Conservation (phyloP, 1,140 invertebrate genomes). For the Proales similis region DNA sequence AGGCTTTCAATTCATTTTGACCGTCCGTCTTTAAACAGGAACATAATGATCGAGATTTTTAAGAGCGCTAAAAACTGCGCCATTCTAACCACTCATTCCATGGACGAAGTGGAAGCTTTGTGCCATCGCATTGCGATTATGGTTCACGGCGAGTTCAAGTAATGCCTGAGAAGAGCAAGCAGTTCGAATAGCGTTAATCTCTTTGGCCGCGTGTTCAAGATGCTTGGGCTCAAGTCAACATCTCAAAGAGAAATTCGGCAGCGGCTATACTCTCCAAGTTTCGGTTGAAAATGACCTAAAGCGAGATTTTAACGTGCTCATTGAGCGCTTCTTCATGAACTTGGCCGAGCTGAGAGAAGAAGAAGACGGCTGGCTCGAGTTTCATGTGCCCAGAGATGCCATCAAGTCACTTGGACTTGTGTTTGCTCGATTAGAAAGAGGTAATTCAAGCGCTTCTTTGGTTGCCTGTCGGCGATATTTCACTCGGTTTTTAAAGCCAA, state of each 20-base stretch:
- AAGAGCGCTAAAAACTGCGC: slow-evolving; percentile 49
- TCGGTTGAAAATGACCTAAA: slow-evolving; percentile 40
- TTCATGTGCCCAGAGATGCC: slow-evolving; percentile 67
- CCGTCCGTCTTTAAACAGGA: too few relatives aligned
- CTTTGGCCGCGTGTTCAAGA: too few relatives aligned
- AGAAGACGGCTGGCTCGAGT: slow-evolving; percentile 70
- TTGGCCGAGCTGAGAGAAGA: slow-evolving; percentile 64
- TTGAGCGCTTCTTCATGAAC: slow-evolving; percentile 65
- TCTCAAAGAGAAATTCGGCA: slow-evolving; percentile 54
- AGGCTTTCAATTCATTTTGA: too few relatives aligned
- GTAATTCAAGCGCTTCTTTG: too few relatives aligned
- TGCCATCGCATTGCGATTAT: slow-evolving; percentile 56
- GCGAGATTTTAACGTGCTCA: slow-evolving; percentile 55
- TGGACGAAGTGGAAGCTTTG: slow-evolving; percentile 56
- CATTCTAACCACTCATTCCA: slow-evolving; percentile 47
- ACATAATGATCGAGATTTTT: slow-evolving; percentile 62
- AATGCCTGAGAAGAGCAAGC: too few relatives aligned
- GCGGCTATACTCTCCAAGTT: slow-evolving; percentile 45
- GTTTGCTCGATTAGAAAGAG: slow-evolving; percentile 51
- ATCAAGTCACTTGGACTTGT: slow-evolving; percentile 60
- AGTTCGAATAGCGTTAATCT: too few relatives aligned
- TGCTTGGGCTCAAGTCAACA: slow-evolving; percentile 55
- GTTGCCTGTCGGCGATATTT: too few relatives aligned
- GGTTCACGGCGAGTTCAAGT: slow-evolving; percentile 55
- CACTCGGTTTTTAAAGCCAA: too few relatives aligned